Conservation (phyloP, 2,797 vertebrate species). For the Lagocephalus sceleratus region DNA sequence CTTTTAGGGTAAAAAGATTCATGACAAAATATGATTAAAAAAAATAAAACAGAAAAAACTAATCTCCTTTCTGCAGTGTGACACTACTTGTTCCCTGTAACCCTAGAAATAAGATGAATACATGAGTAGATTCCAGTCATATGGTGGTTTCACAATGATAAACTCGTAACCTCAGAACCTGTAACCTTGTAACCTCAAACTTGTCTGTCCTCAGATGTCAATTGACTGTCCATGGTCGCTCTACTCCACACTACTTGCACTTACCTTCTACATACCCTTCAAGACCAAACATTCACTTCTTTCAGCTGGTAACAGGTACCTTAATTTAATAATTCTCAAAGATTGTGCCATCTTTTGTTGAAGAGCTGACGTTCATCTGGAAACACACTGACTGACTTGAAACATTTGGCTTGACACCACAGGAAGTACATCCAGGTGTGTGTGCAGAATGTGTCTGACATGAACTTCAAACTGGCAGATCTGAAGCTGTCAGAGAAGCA, state of each 20-base stretch:
- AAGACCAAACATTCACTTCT: constrained; percentile 89
- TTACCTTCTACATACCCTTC: constrained; percentile 95
- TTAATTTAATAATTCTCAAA: background rate
- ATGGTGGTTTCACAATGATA: background rate
- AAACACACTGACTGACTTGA: constrained; percentile 4
- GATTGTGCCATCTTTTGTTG: background rate
- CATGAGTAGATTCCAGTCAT: no score
- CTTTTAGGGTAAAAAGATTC: no score
- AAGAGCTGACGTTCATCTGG: background rate
- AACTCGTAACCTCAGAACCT: no score
- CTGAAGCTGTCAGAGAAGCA: constrained; percentile 76
- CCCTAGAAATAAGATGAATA: no score
- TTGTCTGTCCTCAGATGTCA: constrained; percentile 81
- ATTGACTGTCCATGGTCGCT: constrained; percentile 98
- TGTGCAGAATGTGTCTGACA: constrained; percentile 89
- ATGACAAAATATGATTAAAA: no score
- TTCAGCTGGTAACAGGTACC: constrained; percentile 88
- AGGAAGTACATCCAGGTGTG: constrained; percentile 97
- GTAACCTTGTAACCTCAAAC: no score
- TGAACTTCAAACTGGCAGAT: constrained; percentile 85
- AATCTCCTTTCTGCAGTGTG: no score
- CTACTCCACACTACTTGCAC: constrained; percentile 92
- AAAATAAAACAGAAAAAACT: no score
- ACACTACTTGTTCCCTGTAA: no score
- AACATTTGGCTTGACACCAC: constrained; percentile 33